These are phyloP conservation scores for Neopipo cinnamomea DNA, from an alignment of 2,113 vertebrate genomes.

Conservation along the genomic window DNA sequence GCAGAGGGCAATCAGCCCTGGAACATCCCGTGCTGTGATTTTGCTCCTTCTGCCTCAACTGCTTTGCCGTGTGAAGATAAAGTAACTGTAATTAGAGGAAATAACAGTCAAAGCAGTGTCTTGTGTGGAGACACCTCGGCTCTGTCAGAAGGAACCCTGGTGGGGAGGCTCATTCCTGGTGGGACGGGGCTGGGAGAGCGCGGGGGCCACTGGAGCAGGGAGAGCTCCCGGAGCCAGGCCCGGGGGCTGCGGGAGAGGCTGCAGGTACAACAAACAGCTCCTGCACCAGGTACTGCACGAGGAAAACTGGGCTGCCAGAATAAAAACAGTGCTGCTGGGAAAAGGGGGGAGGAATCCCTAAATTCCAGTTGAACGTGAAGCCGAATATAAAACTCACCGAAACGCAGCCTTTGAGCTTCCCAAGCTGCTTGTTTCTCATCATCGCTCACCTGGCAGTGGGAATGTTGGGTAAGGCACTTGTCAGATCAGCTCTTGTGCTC, in stretches of 20 bases:
- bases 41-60: neutral
- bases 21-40: neutral
- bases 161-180: neutral
- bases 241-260: accelerated
- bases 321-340: accelerated
- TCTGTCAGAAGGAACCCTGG: neutral
- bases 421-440: neutral
- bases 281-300: accelerated
- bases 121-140: neutral
- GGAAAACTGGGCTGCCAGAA: neutral
- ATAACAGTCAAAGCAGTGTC: neutral
- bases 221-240: neutral
- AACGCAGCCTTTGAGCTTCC: neutral
- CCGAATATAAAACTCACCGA: neutral
- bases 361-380: neutral
- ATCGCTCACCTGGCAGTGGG: neutral
- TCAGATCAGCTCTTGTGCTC: neutral
- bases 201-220: no score
- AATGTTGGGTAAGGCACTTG: neutral
- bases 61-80: neutral
- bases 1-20: neutral
- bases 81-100: neutral
- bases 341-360: neutral
- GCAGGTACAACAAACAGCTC: accelerated
- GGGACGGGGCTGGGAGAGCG: neutral